A percentile compares a stretch with the other conserved stretches of the same genome.
Conservation (phyloP, 1,140 invertebrate species). For the Aphis gossypii region DNA sequence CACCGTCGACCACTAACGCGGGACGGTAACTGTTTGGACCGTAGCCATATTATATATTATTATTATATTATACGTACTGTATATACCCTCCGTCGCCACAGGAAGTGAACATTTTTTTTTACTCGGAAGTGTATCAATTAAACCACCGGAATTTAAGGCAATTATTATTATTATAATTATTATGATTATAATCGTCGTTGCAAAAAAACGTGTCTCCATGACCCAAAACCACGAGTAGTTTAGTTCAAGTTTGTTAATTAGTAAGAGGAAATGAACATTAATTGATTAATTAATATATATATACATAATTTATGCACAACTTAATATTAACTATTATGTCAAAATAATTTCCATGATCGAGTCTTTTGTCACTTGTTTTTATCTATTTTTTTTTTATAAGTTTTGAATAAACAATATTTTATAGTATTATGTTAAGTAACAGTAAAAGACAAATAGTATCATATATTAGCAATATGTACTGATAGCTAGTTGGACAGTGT, state of each 20-base stretch:
- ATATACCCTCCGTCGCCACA: background rate
- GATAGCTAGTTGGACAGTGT: background rate
- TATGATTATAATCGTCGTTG: background rate
- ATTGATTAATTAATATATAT: background rate
- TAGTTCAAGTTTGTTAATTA: background rate
- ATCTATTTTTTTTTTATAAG: background rate
- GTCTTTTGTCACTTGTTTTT: background rate
- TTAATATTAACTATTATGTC: background rate
- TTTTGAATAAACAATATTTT: background rate
- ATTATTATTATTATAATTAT: background rate
- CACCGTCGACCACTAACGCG: background rate
- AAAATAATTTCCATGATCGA: background rate
- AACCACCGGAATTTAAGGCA: background rate
- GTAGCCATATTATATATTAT: background rate
- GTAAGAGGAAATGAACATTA: background rate
- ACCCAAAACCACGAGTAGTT: background rate
- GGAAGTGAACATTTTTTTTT: background rate
- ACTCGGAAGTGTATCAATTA: constrained; percentile 19
- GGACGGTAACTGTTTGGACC: background rate
- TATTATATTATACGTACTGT: background rate
- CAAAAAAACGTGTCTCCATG: background rate
- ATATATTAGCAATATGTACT: background rate
- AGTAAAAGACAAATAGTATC: background rate
- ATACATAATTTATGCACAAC: background rate
- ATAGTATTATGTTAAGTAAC: background rate